Percentiles rank a stretch among this genome's conserved stretches.
phyloP scores from a whole-genome alignment of 2,113 vertebrate genomes.

The Coryphaenoides rupestris region DNA sequence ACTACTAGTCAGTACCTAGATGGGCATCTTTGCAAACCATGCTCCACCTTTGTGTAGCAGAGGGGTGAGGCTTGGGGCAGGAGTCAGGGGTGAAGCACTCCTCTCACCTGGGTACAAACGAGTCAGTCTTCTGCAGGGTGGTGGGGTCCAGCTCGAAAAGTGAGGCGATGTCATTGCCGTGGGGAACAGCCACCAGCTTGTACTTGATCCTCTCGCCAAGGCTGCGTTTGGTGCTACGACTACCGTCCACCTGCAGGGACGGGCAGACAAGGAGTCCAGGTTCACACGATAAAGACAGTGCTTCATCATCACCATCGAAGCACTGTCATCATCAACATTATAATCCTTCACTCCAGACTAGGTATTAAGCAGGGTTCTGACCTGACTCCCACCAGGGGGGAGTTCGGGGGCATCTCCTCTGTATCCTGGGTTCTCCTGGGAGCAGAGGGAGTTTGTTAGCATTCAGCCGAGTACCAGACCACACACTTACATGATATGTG shows the following conservation, averaged over 20 bases:
- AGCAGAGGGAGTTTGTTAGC: background rate
- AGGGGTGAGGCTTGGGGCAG: background rate
- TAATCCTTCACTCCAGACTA: too few species aligned
- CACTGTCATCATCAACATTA: background rate
- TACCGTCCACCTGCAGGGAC: constrained; percentile 64
- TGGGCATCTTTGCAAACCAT: too few species aligned
- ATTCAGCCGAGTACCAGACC: background rate
- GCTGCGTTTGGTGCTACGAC: constrained; percentile 79
- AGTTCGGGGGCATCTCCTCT: constrained; percentile 84
- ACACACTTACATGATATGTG: background rate
- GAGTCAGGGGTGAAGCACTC: background rate
- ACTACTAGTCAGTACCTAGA: too few species aligned
- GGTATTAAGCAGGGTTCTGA: too few species aligned
- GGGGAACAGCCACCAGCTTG: constrained; percentile 86
- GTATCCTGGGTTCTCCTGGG: constrained; percentile 92
- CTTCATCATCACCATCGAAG: too few species aligned
- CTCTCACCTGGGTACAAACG: constrained; percentile 87
- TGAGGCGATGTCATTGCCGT: constrained; percentile 92
- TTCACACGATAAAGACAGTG: too few species aligned
- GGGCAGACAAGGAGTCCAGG: background rate
- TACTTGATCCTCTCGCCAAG: constrained; percentile 90
- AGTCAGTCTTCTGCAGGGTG: constrained; percentile 95
- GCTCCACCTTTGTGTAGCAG: too few species aligned
- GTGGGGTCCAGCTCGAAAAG: constrained; percentile 96
- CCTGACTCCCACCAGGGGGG: constrained; percentile 52